Base-by-base conservation (phyloP, 2,888 invertebrate genomes). In the Loripinus fragilis region DNA sequence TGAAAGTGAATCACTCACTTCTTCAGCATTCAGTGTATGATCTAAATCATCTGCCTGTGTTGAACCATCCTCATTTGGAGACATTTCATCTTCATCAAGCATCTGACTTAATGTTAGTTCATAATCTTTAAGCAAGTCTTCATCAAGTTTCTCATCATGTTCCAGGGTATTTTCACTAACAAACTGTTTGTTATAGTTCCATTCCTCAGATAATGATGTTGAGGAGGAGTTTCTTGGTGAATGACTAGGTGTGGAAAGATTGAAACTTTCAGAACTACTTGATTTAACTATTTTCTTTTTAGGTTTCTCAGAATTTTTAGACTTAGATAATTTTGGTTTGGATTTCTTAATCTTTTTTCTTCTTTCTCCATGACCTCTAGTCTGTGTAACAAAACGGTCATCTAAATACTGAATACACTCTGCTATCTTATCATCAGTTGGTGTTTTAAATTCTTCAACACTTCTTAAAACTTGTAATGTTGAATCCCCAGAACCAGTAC, bases 191-290 rank as follows among this genome's bases (percentile, higher is more conserved):
- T 90, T 88, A 55, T 86, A 81, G 68, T 85, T 86, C 42, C 81
- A 71, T 55, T 85, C 86, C 23, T 85, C 87, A 0, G 85, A 83
- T 20, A 90, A 78, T 12, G 90, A 91, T 71, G 88, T 89, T 20
- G 86, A 75, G 8, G 90, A 89, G 10, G 88, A 87, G 30, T 86
- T 82, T 8, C 81, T 67, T 8, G 81, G 74, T 35, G 91, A 91
- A 23, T 86, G 87, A 79, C 89, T 90, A 42, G 90, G 89, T 2
- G 91, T 90, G 8, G 91, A 91, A 50, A 91, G 85, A 8, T 90
- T 91, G 69, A 90, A 86, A 80, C 89, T 90, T 35, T 88, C 89
- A 1, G 91, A 88, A 45, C 84, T 83, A 64, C 80, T 75, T 55
- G 88, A 86, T 35, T 84, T 81, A 65, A 77, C 55, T 45, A 84